Conservation (phyloP, 92 coral and sea anemone genomes). For the Virgularia gustaviana region DNA sequence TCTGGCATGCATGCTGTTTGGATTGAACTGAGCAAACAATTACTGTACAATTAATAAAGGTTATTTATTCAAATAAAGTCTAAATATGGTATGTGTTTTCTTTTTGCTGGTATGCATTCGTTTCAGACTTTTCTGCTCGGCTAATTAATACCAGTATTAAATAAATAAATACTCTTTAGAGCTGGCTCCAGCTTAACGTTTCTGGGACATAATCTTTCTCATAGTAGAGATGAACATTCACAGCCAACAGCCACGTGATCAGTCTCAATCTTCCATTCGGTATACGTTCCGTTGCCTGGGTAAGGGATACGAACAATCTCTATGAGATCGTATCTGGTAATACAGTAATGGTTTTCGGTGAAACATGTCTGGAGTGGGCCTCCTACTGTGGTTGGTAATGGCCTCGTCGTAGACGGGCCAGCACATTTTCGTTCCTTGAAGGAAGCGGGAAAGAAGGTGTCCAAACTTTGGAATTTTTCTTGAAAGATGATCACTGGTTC, state of each 20-base stretch:
- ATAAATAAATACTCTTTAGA: no score
- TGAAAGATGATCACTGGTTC: slow-evolving; percentile 29
- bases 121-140: no score
- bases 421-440: slow-evolving; percentile 33
- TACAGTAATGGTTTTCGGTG: slow-evolving; percentile 2
- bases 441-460: slow-evolving; percentile 25
- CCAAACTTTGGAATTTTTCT: slow-evolving; percentile 15
- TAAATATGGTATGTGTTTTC: no score
- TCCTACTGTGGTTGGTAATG: neutral
- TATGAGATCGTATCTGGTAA: slow-evolving; percentile 13
- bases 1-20: no score
- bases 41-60: no score
- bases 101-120: no score
- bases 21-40: no score
- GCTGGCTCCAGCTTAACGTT: no score
- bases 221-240: neutral
- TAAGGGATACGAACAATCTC: slow-evolving; percentile 16
- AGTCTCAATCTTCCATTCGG: slow-evolving; percentile 12
- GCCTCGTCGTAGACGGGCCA: neutral
- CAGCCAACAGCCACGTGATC: slow-evolving; percentile 16
- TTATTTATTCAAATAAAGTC: no score
- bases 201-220: neutral
- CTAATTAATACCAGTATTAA: no score
- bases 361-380: slow-evolving; percentile 6
- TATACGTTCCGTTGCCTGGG: slow-evolving; percentile 15